Conservation (phyloP, 2,888 invertebrate species). For the Drosophila hamatofila region DNA sequence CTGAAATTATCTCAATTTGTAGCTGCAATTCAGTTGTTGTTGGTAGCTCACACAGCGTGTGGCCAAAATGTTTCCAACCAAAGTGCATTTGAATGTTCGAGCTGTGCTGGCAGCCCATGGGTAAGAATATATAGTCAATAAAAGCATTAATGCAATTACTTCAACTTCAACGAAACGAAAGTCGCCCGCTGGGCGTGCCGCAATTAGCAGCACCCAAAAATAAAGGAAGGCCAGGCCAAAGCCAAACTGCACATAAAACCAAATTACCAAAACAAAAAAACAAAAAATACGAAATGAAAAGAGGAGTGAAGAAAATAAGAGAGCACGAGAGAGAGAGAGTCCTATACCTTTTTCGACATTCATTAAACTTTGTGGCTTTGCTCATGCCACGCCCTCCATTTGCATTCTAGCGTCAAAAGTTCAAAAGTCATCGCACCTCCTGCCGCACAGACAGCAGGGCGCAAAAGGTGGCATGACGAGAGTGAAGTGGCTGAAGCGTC, state of each 20-base stretch:
- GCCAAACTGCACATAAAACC: constrained; percentile 51
- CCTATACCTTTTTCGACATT: constrained; percentile 42
- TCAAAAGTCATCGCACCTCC: constrained; percentile 75
- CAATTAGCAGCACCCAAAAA: constrained; percentile 35
- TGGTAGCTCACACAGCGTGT: constrained; percentile 10
- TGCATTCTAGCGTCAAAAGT: constrained; percentile 66
- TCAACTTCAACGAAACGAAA: constrained; percentile 3
- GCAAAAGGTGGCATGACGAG: constrained; percentile 5
- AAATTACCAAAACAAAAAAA: constrained; percentile 51
- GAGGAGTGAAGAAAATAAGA: background rate
- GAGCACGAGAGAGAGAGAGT: background rate
- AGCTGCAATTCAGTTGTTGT: background rate
- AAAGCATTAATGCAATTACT: constrained; percentile 51
- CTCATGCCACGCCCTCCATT: constrained; percentile 45
- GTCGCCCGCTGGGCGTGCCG: constrained; percentile 23
- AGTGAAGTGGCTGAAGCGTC: constrained; percentile 58
- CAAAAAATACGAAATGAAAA: too few relatives aligned
- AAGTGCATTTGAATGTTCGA: constrained; percentile 43
- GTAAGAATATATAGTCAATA: constrained; percentile 18
- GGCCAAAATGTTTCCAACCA: constrained; percentile 14
- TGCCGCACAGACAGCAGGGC: constrained; percentile 8
- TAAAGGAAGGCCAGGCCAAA: constrained; percentile 26
- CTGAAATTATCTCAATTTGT: constrained; percentile 1
- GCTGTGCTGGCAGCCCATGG: background rate
- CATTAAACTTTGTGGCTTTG: constrained; percentile 68